Base-by-base conservation (phyloP, 1,140 invertebrate species). In the Lanistes nyassanus region DNA sequence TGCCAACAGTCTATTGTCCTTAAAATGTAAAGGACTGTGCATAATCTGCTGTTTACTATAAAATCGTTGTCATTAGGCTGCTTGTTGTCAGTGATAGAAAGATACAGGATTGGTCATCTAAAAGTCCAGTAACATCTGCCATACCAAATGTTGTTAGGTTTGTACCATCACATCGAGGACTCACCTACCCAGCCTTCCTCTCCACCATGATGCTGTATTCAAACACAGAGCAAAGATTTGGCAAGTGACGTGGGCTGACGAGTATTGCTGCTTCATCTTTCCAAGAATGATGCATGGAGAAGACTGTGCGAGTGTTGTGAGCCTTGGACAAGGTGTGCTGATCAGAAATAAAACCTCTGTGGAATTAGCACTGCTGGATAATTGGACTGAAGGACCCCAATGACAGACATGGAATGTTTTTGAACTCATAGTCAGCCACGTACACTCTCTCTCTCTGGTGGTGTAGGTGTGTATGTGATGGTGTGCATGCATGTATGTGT, bases 141-240 rank as follows among this genome's bases (percentile, higher is more conserved):
- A 31, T 23, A 26, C 4, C 23, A n/a, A 56, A 37, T 58, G 29
- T 37, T n/a, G 29, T 26, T 83, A 86, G 85, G 69, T 80, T 72
- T 26, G 29, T 81, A 37, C 79, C 81, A 58, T 81, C 82, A 55
- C 84, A 86, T 79, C 71, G 60, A 76, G 80, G 76, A 58, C 53
- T 85, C 26, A 70, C 74, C 62, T 86, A 84, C 72, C 80, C 82
- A 66, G 79, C 80, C 47, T 86, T 83, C 65, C 76, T 80, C 76
- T 80, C 80, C 36, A 68, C 80, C 9, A 13, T 86, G 37, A 34
- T 79, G 21, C 73, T 42, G 5, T 86, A 80, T 75, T 81, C 82
- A 65, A 74, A 79, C 37, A 83, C 81, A 70, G 42, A 82, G 3
- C 84, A 85, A 75, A 76, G 84, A 23, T 86, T 84, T 79, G 83